Base-by-base conservation (phyloP, 2,888 invertebrate genomes). In the Deroplatys truncata region DNA sequence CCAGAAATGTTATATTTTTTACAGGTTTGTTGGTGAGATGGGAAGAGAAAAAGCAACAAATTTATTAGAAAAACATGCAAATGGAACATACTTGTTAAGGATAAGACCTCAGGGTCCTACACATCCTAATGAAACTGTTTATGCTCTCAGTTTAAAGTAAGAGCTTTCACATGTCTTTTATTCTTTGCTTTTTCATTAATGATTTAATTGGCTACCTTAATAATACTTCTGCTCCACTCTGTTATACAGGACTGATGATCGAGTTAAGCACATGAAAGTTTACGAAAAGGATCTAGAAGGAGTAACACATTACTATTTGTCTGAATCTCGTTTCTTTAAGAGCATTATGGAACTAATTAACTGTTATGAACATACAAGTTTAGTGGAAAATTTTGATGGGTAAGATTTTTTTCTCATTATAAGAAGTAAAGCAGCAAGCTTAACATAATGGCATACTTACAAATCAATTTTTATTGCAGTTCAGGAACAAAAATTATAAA, bases 341-440 rank as follows among this genome's bases (percentile, higher is more conserved):
- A 97, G 97, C 93, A 96, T 99, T 92, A 98, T 98, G 91, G 98
- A 99, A 93, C 95, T 99, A 91, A 97, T 99, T 91, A 97, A 97
- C 91, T 98, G 98, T 94, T 99, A 99, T 94, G 98, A 98, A 93
- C 96, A 97, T 92, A 97, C 97, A 92, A 98, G 98, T 93, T 95
- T 99, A 91, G 96, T 97, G 0, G 98, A 99, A 94, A 99, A 98
- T 94, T 99, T 99, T 93, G 97, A 97, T 88, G 96, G 97, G 97
- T 97, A 93, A 93, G 93, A 92, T 88, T 49, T 15, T 20, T 20
- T 72, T 72, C 43, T 43, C 43, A 13, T 0, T 43, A 35, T 35
- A 35, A 9, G 35, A 35, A 35, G 35, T 35, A 31, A 31, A 31
- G 31, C 31, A 31, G 5, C 31, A 31, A 5, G 31, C 5, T 8